Evolutionary conservation across 2,113 vertebrate species (phyloP).

Genomic region (Platysternon megacephalum): DNA sequence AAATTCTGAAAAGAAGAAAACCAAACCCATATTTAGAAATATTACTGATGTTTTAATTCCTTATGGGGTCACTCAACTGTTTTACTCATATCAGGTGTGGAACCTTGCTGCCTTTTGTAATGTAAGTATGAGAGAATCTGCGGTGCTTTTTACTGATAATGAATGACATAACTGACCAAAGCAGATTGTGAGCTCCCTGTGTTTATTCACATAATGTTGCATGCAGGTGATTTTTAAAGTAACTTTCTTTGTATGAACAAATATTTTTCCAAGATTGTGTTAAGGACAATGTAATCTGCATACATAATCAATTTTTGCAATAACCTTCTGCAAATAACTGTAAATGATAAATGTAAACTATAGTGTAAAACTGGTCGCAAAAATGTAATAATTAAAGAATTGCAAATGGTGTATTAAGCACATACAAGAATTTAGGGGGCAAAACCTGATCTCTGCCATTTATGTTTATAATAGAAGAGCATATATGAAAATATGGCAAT

Average conservation of each 20-base stretch:
- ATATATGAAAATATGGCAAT: conserved; percentile 39
- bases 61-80: background rate
- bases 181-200: conserved; percentile 27
- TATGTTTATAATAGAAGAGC: background rate
- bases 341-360: conserved; percentile 72
- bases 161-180: conserved; percentile 56
- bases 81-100: conserved; percentile 10
- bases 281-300: conserved; percentile 62
- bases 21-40: background rate
- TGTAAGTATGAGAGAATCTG: conserved; percentile 10
- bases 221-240: conserved; percentile 69
- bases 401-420: conserved; percentile 56
- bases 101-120: background rate
- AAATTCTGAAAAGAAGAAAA: background rate
- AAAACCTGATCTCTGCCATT: conserved; percentile 63
- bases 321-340: conserved; percentile 64
- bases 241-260: conserved; percentile 53
- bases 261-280: conserved; percentile 67
- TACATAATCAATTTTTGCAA: conserved; percentile 73
- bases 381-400: conserved; percentile 62
- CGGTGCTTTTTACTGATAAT: conserved; percentile 46
- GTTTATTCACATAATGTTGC: conserved; percentile 65
- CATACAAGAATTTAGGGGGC: conserved; percentile 62
- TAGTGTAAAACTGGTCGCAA: conserved; percentile 61
- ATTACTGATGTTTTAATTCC: background rate